A percentile compares a stretch with the other conserved stretches of the same genome.
phyloP scores from a whole-genome alignment of 2,113 vertebrate species.

The Bubo bubo region DNA sequence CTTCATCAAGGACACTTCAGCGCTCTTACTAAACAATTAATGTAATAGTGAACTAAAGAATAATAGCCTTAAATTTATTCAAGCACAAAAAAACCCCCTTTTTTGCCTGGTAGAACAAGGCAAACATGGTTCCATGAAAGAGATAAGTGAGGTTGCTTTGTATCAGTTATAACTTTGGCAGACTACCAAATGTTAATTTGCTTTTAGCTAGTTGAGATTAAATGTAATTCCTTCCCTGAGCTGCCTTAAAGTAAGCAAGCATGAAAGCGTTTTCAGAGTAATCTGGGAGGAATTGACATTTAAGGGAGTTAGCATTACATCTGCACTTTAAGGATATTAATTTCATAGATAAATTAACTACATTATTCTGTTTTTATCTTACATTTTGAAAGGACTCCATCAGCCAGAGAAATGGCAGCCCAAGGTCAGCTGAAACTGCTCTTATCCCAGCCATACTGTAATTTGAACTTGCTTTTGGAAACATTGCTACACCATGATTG shows the following conservation, averaged over 20 bases:
- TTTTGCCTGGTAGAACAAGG: constrained; percentile 78
- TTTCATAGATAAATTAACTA: constrained; percentile 79
- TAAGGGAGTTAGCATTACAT: constrained; percentile 77
- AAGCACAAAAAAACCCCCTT: constrained; percentile 32
- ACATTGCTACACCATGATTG: constrained; percentile 84
- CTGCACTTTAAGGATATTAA: constrained; percentile 77
- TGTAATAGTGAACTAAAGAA: neutral
- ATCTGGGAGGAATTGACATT: constrained; percentile 81
- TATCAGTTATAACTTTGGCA: constrained; percentile 87
- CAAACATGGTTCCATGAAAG: constrained; percentile 68
- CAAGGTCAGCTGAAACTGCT: constrained; percentile 87
- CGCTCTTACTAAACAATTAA: constrained; percentile 13
- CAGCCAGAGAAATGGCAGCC: constrained; percentile 75
- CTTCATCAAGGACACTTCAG: neutral
- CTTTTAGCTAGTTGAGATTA: constrained; percentile 89
- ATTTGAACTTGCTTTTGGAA: constrained; percentile 86
- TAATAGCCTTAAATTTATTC: constrained; percentile 10
- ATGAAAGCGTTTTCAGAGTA: constrained; percentile 81
- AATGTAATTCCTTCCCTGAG: constrained; percentile 86
- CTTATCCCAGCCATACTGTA: constrained; percentile 87
- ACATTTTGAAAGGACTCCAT: constrained; percentile 81
- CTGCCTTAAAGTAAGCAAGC: constrained; percentile 81
- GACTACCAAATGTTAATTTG: constrained; percentile 87
- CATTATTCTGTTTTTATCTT: constrained; percentile 76
- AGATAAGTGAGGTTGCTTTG: constrained; percentile 77